These are phyloP conservation scores for Ceryle rudis DNA, from an alignment of 2,797 vertebrate species.

Conservation along the genomic window DNA sequence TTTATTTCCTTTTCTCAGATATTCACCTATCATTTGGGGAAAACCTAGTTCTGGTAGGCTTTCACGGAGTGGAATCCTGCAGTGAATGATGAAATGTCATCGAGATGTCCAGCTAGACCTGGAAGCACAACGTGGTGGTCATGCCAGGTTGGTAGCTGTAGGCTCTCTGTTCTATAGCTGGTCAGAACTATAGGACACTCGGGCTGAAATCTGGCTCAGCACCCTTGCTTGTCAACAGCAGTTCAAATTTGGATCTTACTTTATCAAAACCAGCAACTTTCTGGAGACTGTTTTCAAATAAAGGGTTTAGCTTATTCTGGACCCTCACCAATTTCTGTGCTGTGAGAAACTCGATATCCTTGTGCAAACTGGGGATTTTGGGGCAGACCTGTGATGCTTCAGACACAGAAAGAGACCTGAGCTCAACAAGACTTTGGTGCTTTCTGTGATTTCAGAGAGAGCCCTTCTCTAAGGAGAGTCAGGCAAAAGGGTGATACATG, in stretches of 20 bases:
- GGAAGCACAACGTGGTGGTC: accelerated
- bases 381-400: neutral
- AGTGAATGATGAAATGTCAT: neutral
- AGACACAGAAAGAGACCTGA: neutral
- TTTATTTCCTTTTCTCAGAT: neutral
- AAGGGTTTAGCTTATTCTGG: neutral
- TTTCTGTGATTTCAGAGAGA: neutral
- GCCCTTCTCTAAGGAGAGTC: accelerated
- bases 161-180: neutral
- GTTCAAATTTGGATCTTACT: neutral
- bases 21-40: neutral
- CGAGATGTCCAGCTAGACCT: neutral
- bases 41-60: neutral
- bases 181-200: neutral
- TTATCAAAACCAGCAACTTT: neutral
- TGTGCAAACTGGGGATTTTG: neutral
- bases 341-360: neutral
- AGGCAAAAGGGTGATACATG: accelerated
- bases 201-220: neutral
- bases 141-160: neutral
- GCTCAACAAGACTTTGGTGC: neutral
- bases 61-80: neutral
- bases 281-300: neutral
- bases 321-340: neutral
- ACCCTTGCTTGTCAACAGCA: neutral